A percentile compares a stretch with the other conserved stretches of the same genome.
These are phyloP conservation scores for Scopus umbretta DNA, from an alignment of 2,113 vertebrate species.

Conservation along the genomic window DNA sequence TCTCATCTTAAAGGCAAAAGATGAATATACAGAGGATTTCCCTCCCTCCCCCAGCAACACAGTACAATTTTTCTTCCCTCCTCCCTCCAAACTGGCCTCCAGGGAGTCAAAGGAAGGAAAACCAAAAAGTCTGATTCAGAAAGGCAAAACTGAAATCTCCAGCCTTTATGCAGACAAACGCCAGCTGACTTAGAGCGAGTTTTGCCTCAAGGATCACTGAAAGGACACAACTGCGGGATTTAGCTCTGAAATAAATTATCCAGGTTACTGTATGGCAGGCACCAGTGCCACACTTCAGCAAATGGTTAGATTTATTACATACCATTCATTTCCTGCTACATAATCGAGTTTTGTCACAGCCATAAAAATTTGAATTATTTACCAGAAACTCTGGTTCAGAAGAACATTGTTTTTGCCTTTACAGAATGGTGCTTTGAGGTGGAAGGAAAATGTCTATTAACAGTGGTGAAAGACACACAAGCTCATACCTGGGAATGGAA, in stretches of 20 bases:
- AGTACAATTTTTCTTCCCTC: background rate
- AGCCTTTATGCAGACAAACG: background rate
- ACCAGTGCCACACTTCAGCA: background rate
- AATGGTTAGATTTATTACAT: background rate
- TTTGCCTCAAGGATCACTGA: background rate
- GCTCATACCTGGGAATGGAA: background rate
- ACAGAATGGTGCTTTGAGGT: background rate
- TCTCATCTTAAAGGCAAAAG: background rate
- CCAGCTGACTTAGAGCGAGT: background rate
- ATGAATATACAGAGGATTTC: background rate
- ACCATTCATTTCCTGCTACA: background rate
- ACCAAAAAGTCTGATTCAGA: background rate
- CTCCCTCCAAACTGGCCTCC: background rate
- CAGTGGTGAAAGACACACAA: background rate
- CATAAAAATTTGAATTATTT: background rate
- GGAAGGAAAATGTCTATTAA: background rate
- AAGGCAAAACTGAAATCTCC: background rate
- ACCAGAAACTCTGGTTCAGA: background rate
- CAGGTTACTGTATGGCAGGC: background rate
- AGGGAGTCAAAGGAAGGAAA: background rate
- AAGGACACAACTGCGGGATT: background rate
- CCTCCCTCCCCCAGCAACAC: background rate
- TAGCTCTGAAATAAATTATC: background rate
- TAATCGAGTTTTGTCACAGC: background rate
- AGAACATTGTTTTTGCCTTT: background rate